phyloP scores from a whole-genome alignment of 2,797 vertebrate species.

The Melanotaenia parkinsoni region DNA sequence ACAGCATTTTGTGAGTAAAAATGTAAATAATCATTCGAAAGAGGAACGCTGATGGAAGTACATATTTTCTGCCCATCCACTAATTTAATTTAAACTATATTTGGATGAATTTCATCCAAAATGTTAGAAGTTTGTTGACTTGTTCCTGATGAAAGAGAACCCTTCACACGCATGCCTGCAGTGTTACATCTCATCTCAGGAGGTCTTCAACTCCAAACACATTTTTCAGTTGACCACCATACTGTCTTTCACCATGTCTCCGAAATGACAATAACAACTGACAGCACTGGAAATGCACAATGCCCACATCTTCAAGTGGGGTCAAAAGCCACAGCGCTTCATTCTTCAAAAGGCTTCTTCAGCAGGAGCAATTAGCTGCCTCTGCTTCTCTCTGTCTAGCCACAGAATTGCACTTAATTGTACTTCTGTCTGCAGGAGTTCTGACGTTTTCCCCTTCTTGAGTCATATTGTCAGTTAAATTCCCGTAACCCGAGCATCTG shows the following conservation, averaged over 20 bases:
- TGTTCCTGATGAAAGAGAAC: constrained; percentile 30
- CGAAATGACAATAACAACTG: constrained; percentile 58
- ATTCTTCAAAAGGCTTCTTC: constrained; percentile 65
- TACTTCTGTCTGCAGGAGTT: constrained; percentile 57
- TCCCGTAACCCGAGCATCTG: constrained; percentile 51
- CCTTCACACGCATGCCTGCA: constrained; percentile 16
- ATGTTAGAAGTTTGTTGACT: background rate
- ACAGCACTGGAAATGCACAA: constrained; percentile 46
- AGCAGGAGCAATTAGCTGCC: constrained; percentile 69
- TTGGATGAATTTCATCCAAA: constrained; percentile 2
- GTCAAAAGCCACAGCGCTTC: constrained; percentile 66
- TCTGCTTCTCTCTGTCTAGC: constrained; percentile 67
- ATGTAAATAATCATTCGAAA: background rate
- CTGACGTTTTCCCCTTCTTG: constrained; percentile 26
- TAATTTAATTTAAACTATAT: background rate
- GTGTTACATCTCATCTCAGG: constrained; percentile 52
- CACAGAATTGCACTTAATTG: constrained; percentile 76
- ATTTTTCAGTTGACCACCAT: constrained; percentile 54
- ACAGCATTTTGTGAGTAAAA: background rate
- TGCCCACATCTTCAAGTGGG: constrained; percentile 49
- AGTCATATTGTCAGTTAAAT: constrained; percentile 49
- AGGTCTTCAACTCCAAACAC: constrained; percentile 55
- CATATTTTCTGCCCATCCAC: background rate
- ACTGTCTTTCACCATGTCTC: constrained; percentile 48
- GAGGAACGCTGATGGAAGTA: background rate